Conservation (phyloP, 2,113 vertebrate genomes). For the Zosterops borbonicus region DNA sequence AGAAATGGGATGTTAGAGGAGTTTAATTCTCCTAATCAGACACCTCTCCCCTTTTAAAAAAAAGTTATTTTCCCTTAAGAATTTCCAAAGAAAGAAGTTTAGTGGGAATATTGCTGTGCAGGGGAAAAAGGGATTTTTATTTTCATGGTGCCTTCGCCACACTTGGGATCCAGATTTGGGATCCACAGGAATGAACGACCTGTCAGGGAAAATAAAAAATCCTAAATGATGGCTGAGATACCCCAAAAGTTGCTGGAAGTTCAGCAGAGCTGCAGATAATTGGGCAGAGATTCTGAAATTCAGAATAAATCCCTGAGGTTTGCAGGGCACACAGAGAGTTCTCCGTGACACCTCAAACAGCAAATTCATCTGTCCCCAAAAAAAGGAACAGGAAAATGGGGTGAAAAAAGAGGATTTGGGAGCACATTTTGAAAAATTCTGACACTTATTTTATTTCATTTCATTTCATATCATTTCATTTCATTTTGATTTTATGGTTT, state of each 20-base stretch:
- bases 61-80: not conserved
- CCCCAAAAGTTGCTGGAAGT: not conserved
- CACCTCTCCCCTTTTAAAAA: not conserved
- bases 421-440: not conserved
- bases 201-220: not conserved
- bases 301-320: not conserved
- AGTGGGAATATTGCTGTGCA: not conserved
- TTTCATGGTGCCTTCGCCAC: not conserved
- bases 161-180: not conserved
- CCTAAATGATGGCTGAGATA: not conserved
- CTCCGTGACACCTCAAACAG: not conserved
- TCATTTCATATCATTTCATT: too few relatives aligned
- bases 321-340: not conserved
- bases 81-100: not conserved
- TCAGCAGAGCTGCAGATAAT: not conserved
- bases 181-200: not conserved
- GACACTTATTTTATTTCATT: too few relatives aligned
- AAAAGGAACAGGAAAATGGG: not conserved
- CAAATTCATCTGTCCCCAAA: rapidly evolving
- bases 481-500: too few relatives aligned
- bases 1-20: not conserved
- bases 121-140: not conserved
- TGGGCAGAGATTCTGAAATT: not conserved
- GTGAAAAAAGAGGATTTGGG: not conserved
- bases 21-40: not conserved